These are phyloP conservation scores for Agriopis marginaria DNA, from an alignment of 2,888 invertebrate genomes.

Conservation along the genomic window DNA sequence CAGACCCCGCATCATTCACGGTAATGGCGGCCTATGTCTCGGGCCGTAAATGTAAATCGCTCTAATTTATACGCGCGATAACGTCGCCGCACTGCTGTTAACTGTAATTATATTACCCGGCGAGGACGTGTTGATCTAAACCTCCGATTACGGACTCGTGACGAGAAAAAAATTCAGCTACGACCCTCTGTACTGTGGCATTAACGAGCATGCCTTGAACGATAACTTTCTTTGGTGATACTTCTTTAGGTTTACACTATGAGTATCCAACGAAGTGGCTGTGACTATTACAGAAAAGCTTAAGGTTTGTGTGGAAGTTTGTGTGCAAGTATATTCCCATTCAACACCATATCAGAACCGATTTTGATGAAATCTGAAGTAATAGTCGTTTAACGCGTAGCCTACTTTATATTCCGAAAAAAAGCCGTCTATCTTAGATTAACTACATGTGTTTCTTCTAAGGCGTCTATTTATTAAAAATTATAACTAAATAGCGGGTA, in stretches of 20 bases:
- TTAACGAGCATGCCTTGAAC: conserved; percentile 3
- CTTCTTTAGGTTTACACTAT: background rate
- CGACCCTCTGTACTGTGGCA: conserved; percentile 44
- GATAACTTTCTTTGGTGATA: conserved; percentile 16
- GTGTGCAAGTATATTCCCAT: too few species aligned
- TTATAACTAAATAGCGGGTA: too few species aligned
- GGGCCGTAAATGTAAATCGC: conserved; percentile 84
- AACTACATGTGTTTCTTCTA: too few species aligned
- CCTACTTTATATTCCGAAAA: too few species aligned
- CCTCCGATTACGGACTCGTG: conserved; percentile 78
- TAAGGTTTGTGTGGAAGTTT: too few species aligned
- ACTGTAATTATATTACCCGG: conserved; percentile 85
- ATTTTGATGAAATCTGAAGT: too few species aligned
- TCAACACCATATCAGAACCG: too few species aligned
- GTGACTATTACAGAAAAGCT: too few species aligned
- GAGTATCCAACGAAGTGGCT: too few species aligned
- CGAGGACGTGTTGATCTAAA: conserved; percentile 86
- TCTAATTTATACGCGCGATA: conserved; percentile 86
- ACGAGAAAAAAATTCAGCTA: conserved; percentile 65
- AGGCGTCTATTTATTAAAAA: too few species aligned
- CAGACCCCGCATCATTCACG: conserved; percentile 82
- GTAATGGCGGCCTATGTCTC: conserved; percentile 81
- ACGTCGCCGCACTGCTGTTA: conserved; percentile 85
- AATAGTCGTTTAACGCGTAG: too few species aligned
- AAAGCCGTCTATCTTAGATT: too few species aligned